phyloP scores from a whole-genome alignment of 2,888 invertebrate species.

The Melanchra persicariae region DNA sequence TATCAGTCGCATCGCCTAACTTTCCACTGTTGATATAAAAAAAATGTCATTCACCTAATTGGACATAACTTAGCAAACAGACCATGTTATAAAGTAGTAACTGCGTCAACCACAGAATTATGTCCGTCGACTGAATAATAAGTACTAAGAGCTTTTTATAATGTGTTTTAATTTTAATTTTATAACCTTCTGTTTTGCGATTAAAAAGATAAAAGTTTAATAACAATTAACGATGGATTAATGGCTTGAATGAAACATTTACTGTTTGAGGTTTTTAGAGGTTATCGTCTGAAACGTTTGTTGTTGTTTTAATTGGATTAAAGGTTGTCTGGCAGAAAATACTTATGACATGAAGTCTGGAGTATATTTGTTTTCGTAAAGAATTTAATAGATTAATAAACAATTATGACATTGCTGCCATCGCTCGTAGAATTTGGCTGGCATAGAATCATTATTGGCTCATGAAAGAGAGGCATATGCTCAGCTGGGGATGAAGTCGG shows the following conservation, averaged over 20 bases:
- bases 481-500: no score
- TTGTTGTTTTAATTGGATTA: conserved; percentile 1
- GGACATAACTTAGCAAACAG: conserved; percentile 24
- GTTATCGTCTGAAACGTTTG: neutral
- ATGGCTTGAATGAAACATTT: conserved; percentile 38
- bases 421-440: no score
- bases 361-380: neutral
- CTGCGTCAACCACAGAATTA: conserved; percentile 1
- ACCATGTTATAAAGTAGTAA: conserved; percentile 3
- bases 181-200: conserved; percentile 38
- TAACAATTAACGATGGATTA: conserved; percentile 20
- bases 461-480: no score
- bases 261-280: conserved; percentile 20
- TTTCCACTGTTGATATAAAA: no score
- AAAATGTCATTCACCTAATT: conserved; percentile 39
- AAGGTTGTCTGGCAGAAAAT: conserved; percentile 1
- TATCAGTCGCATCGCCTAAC: no score
- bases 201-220: conserved; percentile 46
- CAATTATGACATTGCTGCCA: no score
- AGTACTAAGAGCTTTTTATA: neutral
- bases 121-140: conserved; percentile 6
- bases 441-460: no score
- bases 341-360: neutral
- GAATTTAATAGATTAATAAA: neutral
- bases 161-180: conserved; percentile 27